Conservation (phyloP, 2,888 invertebrate species). For the Scaptomyza reducta region DNA sequence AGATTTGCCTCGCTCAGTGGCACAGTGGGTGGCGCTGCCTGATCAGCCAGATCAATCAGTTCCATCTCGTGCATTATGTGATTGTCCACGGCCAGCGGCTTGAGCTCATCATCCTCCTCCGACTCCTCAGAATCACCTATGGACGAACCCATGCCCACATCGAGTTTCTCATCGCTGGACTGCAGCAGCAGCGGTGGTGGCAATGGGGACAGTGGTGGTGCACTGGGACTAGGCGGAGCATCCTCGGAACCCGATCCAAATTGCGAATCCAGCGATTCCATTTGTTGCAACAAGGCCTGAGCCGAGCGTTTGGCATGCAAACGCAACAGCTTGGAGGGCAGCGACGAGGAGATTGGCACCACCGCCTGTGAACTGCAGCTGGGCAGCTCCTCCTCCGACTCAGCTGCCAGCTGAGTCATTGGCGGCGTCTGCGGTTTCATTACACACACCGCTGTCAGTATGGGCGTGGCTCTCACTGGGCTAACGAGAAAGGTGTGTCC, state of each 20-base stretch:
- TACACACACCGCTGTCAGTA: slow-evolving; percentile 73
- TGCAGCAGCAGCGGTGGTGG: slow-evolving; percentile 45
- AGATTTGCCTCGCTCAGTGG: slow-evolving; percentile 81
- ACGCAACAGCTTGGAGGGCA: slow-evolving; percentile 82
- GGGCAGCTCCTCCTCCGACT: slow-evolving; percentile 56
- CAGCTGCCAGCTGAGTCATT: background rate
- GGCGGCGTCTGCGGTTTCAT: slow-evolving; percentile 35
- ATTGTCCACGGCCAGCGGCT: slow-evolving; percentile 83
- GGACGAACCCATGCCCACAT: slow-evolving; percentile 80
- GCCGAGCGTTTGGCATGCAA: slow-evolving; percentile 81
- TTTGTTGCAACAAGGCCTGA: slow-evolving; percentile 72
- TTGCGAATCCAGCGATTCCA: slow-evolving; percentile 76
- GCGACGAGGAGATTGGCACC: slow-evolving; percentile 82
- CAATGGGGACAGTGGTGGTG: slow-evolving; percentile 57
- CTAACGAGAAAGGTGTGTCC: slow-evolving; percentile 79
- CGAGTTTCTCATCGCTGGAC: slow-evolving; percentile 71
- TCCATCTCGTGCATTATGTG: slow-evolving; percentile 81
- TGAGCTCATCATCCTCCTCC: slow-evolving; percentile 84
- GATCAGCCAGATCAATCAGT: slow-evolving; percentile 35
- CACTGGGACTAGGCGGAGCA: slow-evolving; percentile 55
- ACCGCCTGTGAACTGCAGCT: slow-evolving; percentile 74
- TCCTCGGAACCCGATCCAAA: slow-evolving; percentile 71
- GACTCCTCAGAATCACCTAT: slow-evolving; percentile 82
- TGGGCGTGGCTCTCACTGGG: slow-evolving; percentile 57
- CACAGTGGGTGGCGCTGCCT: slow-evolving; percentile 54